These are phyloP conservation scores for Apamea sordens DNA, from an alignment of 2,888 invertebrate genomes.

Conservation along the genomic window DNA sequence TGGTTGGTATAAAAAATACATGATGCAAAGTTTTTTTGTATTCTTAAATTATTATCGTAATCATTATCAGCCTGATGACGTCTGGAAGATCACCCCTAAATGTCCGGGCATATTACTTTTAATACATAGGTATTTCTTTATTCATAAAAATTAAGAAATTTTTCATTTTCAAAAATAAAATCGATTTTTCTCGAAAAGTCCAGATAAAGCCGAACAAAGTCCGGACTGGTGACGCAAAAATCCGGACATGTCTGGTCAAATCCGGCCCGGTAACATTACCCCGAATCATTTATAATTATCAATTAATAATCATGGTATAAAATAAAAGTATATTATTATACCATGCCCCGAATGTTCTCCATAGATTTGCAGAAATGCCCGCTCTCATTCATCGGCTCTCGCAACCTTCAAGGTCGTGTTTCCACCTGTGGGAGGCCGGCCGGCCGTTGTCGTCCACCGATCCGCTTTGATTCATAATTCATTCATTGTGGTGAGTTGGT, in stretches of 20 bases:
- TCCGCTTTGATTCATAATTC: not conserved
- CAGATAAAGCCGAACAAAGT: not conserved
- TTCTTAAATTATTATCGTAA: not conserved
- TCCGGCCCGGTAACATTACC: no score
- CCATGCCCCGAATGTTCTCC: no score
- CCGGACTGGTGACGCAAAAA: not conserved
- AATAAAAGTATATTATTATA: no score
- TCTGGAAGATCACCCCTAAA: not conserved
- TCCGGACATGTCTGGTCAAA: no score
- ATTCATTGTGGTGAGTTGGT: not conserved
- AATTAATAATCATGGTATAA: no score
- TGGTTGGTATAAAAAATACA: not conserved
- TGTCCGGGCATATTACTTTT: not conserved
- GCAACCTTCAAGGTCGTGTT: constrained; percentile 15
- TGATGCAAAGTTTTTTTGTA: not conserved
- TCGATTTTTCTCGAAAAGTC: not conserved
- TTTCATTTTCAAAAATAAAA: not conserved
- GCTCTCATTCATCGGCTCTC: not conserved
- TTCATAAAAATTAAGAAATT: not conserved
- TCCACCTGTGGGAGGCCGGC: constrained; percentile 13
- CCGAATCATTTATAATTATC: no score
- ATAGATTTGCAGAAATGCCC: not conserved
- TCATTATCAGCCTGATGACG: not conserved
- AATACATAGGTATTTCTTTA: not conserved
- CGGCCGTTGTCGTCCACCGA: not conserved